Conservation (phyloP, 2,888 invertebrate species). For the Lingula anatina region DNA sequence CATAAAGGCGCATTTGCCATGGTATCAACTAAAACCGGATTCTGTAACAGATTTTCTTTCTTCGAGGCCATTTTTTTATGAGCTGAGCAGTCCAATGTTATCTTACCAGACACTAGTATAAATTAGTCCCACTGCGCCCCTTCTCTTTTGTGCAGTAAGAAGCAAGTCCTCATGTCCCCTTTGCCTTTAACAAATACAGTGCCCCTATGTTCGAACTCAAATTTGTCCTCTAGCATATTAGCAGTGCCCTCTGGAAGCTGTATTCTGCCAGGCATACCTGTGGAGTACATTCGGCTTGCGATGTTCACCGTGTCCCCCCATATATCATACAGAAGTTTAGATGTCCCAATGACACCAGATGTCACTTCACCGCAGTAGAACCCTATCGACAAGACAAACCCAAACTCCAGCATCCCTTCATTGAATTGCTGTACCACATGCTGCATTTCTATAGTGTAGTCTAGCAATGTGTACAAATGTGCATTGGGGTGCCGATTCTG, state of each 20-base stretch:
- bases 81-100: too few species aligned
- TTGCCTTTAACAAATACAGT: slow-evolving; percentile 95
- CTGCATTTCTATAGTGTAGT: slow-evolving; percentile 84
- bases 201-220: slow-evolving; percentile 86
- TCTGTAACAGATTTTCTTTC: too few species aligned
- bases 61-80: too few species aligned
- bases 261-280: slow-evolving; percentile 80
- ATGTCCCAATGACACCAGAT: slow-evolving; percentile 91
- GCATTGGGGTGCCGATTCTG: slow-evolving; percentile 67
- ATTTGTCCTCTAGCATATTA: slow-evolving; percentile 65
- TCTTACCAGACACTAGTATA: neutral
- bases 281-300: slow-evolving; percentile 94
- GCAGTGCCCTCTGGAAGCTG: slow-evolving; percentile 52
- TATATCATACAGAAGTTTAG: slow-evolving; percentile 93
- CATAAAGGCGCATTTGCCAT: too few species aligned
- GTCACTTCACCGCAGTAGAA: slow-evolving; percentile 94
- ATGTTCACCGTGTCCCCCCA: slow-evolving; percentile 99
- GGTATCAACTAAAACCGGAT: too few species aligned
- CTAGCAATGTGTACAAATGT: slow-evolving; percentile 82
- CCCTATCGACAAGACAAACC: slow-evolving; percentile 62
- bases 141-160: slow-evolving; percentile 53
- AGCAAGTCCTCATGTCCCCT: slow-evolving; percentile 87
- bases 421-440: slow-evolving; percentile 56
- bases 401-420: slow-evolving; percentile 51
- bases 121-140: slow-evolving; percentile 22